These are phyloP conservation scores for Vulpes lagopus DNA, from an alignment of 2,113 vertebrate genomes.

Conservation along the genomic window DNA sequence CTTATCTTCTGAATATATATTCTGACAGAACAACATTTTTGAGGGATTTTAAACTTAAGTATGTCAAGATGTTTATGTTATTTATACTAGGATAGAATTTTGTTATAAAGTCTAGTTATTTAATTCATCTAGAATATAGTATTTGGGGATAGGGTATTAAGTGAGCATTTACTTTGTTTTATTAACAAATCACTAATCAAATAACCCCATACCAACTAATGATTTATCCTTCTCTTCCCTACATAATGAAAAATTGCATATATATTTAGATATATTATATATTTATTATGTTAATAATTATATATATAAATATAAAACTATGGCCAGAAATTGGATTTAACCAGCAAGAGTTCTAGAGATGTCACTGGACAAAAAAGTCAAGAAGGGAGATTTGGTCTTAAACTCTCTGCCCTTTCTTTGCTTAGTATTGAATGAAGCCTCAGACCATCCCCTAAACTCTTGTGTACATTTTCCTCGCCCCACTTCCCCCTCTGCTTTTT, in stretches of 20 bases:
- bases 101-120: conserved; percentile 23
- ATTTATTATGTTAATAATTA: too few species aligned
- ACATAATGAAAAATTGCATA: background rate
- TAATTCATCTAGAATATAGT: background rate
- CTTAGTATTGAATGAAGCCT: background rate
- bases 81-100: conserved; percentile 21
- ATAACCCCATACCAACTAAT: background rate
- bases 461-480: background rate
- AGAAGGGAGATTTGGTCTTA: background rate
- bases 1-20: conserved; percentile 11
- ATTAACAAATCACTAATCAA: conserved; percentile 23
- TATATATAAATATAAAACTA: background rate
- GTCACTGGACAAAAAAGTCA: background rate
- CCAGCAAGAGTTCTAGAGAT: background rate
- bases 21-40: conserved; percentile 24
- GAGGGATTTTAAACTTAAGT: conserved; percentile 41
- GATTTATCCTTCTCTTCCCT: background rate
- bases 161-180: background rate
- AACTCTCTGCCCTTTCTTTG: background rate
- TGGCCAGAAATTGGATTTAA: background rate
- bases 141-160: background rate
- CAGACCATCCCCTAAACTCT: background rate
- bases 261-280: background rate
- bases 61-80: conserved; percentile 8
- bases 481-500: background rate